Percentiles rank a stretch among this genome's conserved stretches.
These are phyloP conservation scores for Dicyrtoma fusca DNA, from an alignment of 2,888 invertebrate species.

Conservation along the genomic window DNA sequence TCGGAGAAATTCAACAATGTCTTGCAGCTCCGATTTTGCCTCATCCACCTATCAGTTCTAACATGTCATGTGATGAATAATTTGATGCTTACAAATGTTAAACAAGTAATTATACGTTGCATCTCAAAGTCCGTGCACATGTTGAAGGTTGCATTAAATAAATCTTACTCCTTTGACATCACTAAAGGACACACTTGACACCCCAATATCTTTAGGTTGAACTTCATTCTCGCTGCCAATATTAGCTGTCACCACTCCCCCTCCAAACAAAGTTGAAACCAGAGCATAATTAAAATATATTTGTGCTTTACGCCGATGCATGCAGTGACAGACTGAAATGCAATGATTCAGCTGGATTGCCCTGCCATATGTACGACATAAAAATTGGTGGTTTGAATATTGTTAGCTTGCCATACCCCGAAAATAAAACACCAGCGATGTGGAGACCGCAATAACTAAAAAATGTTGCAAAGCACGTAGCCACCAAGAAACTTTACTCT, in stretches of 20 bases:
- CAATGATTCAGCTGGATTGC: no score
- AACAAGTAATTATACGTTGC: no score
- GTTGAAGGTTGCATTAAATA: slow-evolving; percentile 2
- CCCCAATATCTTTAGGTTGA: slow-evolving; percentile 94
- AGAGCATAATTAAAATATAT: no score
- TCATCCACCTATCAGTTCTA: slow-evolving; percentile 73
- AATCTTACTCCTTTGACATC: slow-evolving; percentile 86
- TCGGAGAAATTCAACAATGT: slow-evolving; percentile 94
- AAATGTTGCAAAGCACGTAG: slow-evolving; percentile 76
- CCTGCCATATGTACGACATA: no score
- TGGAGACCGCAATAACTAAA: slow-evolving; percentile 69
- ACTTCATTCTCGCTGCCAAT: slow-evolving; percentile 87
- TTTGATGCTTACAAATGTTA: no score
- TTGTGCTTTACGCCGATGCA: no score
- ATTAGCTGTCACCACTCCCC: slow-evolving; percentile 74
- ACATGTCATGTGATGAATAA: no score
- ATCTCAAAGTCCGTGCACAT: no score
- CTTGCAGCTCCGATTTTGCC: slow-evolving; percentile 94
- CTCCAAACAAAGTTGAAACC: slow-evolving; percentile 56
- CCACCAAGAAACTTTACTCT: slow-evolving; percentile 61
- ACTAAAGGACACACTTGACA: slow-evolving; percentile 91
- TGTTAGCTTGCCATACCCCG: slow-evolving; percentile 66
- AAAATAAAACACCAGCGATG: slow-evolving; percentile 71
- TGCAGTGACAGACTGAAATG: no score
- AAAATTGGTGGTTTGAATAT: no score